A percentile compares a stretch with the other conserved stretches of the same genome.
Conservation (phyloP, 2,797 vertebrate genomes). For the Acipenser ruthenus region DNA sequence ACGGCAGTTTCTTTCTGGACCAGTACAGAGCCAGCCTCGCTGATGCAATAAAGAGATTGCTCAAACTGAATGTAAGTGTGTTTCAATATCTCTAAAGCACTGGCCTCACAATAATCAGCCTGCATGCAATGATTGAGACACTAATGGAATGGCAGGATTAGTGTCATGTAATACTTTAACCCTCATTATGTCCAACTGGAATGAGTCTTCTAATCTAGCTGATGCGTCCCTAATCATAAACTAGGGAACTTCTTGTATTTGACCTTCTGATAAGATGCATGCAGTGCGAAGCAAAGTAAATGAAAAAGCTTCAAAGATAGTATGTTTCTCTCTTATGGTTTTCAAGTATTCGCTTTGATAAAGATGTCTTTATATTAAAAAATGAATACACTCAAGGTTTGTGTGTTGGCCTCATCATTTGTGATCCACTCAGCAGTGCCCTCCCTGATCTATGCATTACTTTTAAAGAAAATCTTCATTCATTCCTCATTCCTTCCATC, state of each 20-base stretch:
- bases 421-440: conserved; percentile 57
- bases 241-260: conserved; percentile 72
- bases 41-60: conserved; percentile 76
- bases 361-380: conserved; percentile 70
- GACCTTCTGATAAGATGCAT: conserved; percentile 71
- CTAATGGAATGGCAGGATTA: conserved; percentile 81
- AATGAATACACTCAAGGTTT: conserved; percentile 63
- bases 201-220: conserved; percentile 80
- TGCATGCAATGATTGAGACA: conserved; percentile 68
- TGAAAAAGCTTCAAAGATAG: conserved; percentile 75
- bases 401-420: conserved; percentile 61
- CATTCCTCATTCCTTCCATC: too few relatives aligned
- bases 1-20: conserved; percentile 74
- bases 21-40: conserved; percentile 68
- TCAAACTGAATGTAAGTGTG: conserved; percentile 68
- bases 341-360: conserved; percentile 77
- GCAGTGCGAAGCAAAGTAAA: conserved; percentile 72
- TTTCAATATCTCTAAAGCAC: conserved; percentile 65
- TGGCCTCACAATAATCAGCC: conserved; percentile 76
- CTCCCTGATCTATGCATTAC: conserved; percentile 48
- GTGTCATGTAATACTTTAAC: conserved; percentile 86
- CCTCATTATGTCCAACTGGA: conserved; percentile 85
- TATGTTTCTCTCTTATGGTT: conserved; percentile 68
- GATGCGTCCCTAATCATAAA: conserved; percentile 79
- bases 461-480: conserved; percentile 23